A percentile compares a stretch with the other conserved stretches of the same genome.
These are phyloP conservation scores for Dascyllus trimaculatus DNA, from an alignment of 2,113 vertebrate genomes.

Conservation along the genomic window DNA sequence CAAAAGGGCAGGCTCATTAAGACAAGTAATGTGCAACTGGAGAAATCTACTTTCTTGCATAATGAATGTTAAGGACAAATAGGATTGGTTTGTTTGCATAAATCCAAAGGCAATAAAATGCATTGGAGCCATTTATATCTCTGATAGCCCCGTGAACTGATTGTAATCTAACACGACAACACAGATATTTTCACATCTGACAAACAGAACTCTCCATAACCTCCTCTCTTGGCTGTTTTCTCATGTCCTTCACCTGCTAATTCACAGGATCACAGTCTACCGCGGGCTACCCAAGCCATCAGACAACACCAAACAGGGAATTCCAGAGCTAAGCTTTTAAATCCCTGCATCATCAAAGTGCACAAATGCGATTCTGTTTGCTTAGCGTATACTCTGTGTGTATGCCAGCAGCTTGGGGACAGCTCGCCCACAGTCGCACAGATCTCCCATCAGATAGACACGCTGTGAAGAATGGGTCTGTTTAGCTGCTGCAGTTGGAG, in stretches of 20 bases:
- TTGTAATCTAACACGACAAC: neutral
- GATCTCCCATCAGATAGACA: constrained; percentile 30
- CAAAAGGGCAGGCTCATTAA: constrained; percentile 62
- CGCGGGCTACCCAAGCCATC: constrained; percentile 33
- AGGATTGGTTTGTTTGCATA: constrained; percentile 8
- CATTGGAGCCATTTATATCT: constrained; percentile 9
- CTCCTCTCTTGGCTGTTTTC: constrained; percentile 27
- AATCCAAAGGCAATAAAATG: constrained; percentile 30
- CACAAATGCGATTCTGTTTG: constrained; percentile 79
- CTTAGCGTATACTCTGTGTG: constrained; percentile 65
- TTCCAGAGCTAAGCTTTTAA: constrained; percentile 80
- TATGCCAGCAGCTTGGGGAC: constrained; percentile 51
- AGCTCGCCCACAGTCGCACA: constrained; percentile 46
- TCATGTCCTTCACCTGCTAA: constrained; percentile 62
- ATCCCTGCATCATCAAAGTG: constrained; percentile 78
- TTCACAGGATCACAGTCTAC: constrained; percentile 52
- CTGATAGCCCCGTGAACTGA: neutral
- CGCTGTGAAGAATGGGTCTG: neutral
- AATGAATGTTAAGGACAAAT: neutral
- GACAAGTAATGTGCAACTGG: constrained; percentile 42
- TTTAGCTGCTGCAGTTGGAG: neutral
- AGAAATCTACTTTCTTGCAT: constrained; percentile 28
- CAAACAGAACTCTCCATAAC: constrained; percentile 7
- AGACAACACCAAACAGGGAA: constrained; percentile 73
- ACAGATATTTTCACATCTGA: constrained; percentile 21